phyloP scores from a whole-genome alignment of 2,888 invertebrate species.

The Sericinus montela region DNA sequence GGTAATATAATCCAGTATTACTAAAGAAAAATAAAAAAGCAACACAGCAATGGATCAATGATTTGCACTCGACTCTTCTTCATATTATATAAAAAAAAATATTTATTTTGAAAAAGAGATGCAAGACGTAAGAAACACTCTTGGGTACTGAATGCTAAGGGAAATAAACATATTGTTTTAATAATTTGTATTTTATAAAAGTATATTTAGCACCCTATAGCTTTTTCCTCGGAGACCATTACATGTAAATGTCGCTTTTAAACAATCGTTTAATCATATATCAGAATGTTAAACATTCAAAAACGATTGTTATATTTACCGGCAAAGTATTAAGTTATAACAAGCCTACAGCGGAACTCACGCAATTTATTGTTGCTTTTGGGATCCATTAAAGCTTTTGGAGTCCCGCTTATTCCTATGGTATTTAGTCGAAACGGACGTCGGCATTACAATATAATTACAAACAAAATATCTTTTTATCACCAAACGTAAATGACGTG shows the following conservation, averaged over 20 bases:
- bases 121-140: no score
- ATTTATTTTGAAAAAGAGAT: no score
- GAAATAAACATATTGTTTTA: no score
- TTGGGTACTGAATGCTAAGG: no score
- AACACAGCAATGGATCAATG: no score
- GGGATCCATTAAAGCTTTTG: conserved; percentile 35
- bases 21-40: no score
- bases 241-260: conserved; percentile 34
- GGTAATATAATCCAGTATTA: no score
- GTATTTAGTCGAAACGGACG: conserved; percentile 26
- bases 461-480: conserved; percentile 20
- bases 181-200: no score
- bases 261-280: conserved; percentile 33
- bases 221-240: no score
- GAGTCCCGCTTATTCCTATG: conserved; percentile 35
- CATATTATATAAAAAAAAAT: no score
- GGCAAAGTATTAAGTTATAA: conserved; percentile 34
- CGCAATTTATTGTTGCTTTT: conserved; percentile 39
- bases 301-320: conserved; percentile 31
- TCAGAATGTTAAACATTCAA: conserved; percentile 26
- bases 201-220: no score
- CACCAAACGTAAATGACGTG: conserved; percentile 13
- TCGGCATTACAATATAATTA: conserved; percentile 22
- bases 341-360: conserved; percentile 37
- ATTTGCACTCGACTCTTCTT: no score